These are phyloP conservation scores for Rhamphomyia laevipes DNA, from an alignment of 2,888 invertebrate genomes.

Conservation along the genomic window DNA sequence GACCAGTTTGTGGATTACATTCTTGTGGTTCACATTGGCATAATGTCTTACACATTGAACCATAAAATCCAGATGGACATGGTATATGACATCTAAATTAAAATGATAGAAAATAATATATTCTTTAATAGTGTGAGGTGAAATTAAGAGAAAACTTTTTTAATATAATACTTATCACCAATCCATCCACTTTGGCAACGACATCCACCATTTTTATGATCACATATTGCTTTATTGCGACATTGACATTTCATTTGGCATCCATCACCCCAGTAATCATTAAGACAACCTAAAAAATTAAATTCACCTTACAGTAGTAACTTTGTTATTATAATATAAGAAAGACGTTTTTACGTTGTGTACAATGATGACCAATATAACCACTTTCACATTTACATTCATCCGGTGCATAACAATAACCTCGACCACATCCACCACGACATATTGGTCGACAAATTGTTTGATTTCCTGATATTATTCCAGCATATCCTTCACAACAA, in stretches of 20 bases:
- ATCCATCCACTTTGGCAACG: conserved; percentile 55
- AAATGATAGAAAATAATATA: background rate
- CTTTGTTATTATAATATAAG: too few relatives aligned
- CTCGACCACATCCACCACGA: conserved; percentile 34
- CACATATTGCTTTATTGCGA: conserved; percentile 48
- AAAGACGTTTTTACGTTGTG: conserved; percentile 33
- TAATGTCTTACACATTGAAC: conserved; percentile 30
- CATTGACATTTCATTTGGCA: conserved; percentile 59
- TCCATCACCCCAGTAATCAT: conserved; percentile 60
- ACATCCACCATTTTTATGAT: conserved; percentile 51
- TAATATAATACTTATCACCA: conserved; percentile 49
- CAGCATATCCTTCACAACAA: conserved; percentile 65
- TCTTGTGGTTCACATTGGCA: conserved; percentile 28
- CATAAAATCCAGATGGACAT: conserved; percentile 31
- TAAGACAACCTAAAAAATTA: conserved; percentile 46
- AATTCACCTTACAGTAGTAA: too few relatives aligned
- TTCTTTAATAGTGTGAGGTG: background rate
- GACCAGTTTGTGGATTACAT: conserved; percentile 21
- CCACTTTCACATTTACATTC: conserved; percentile 48
- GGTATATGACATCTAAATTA: conserved; percentile 29
- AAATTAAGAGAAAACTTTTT: background rate
- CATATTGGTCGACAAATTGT: conserved; percentile 36
- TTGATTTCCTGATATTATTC: conserved; percentile 37
- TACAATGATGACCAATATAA: conserved; percentile 33
- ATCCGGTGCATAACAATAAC: conserved; percentile 47